Conservation (phyloP, 1,140 invertebrate species). For the Achroia grisella region DNA sequence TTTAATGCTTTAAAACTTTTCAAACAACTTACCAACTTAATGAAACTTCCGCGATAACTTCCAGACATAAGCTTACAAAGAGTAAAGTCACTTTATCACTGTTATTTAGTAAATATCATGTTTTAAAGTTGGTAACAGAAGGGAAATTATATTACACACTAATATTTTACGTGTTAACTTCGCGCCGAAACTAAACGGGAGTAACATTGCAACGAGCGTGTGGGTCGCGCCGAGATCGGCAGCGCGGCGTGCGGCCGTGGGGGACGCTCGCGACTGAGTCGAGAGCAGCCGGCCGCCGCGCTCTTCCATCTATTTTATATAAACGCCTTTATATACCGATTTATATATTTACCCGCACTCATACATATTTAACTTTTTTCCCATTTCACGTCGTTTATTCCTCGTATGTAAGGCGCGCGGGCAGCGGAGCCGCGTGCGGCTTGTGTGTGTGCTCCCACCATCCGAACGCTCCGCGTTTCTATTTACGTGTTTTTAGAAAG, state of each 20-base stretch:
- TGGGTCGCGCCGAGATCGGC: conserved; percentile 17
- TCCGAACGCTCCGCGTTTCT: conserved; percentile 49
- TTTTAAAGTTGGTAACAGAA: too few species aligned
- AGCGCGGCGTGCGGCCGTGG: conserved; percentile 10
- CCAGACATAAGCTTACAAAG: conserved; percentile 13
- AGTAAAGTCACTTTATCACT: conserved; percentile 21
- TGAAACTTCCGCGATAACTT: conserved; percentile 23
- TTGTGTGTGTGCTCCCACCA: conserved; percentile 45
- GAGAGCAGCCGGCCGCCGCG: conserved; percentile 32
- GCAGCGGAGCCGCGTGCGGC: conserved; percentile 21
- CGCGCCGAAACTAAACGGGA: conserved; percentile 13
- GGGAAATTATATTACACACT: too few species aligned
- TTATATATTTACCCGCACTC: conserved; percentile 73
- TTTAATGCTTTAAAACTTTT: conserved; percentile 1
- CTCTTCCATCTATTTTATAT: conserved; percentile 63
- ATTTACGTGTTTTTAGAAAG: conserved; percentile 72
- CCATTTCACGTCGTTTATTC: conserved; percentile 71
- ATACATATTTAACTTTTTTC: conserved; percentile 74
- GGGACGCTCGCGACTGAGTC: conserved; percentile 52
- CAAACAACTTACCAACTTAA: conserved; percentile 34
- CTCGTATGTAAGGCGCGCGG: conserved; percentile 52
- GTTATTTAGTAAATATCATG: neutral
- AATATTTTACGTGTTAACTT: conserved; percentile 6
- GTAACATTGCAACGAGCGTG: neutral
- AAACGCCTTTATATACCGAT: conserved; percentile 68